Evolutionary conservation across 1,140 invertebrate species (phyloP).

Genomic region (Sarcophaga peregrina): DNA sequence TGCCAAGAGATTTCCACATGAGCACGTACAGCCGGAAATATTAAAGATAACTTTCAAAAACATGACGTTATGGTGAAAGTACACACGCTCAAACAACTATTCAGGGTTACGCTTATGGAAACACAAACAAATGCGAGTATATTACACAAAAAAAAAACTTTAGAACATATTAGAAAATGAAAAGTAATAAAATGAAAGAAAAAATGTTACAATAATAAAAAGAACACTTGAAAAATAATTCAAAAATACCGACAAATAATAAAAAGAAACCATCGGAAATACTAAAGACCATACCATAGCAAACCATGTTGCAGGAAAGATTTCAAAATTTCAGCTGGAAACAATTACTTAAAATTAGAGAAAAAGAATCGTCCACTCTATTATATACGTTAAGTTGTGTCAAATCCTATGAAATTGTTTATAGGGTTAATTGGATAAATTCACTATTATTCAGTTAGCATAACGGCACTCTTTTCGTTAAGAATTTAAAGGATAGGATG

Average conservation of each 20-base stretch:
- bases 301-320: conserved; percentile 21
- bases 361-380: background rate
- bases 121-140: background rate
- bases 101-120: background rate
- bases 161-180: conserved; percentile 24
- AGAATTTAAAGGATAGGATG: too few species aligned
- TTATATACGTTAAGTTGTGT: background rate
- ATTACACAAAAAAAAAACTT: conserved; percentile 7
- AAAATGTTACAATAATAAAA: background rate
- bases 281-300: conserved; percentile 18
- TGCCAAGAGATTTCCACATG: conserved; percentile 38
- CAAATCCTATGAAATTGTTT: background rate
- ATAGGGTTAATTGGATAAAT: background rate
- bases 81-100: background rate
- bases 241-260: conserved; percentile 6
- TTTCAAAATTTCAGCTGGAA: background rate
- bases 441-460: too few species aligned
- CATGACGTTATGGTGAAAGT: conserved; percentile 31
- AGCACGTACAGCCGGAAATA: conserved; percentile 40
- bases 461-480: too few species aligned
- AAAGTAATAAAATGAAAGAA: background rate
- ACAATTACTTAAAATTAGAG: background rate
- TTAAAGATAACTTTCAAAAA: conserved; percentile 40
- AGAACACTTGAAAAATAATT: background rate
- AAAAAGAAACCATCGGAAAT: conserved; percentile 37